Evolutionary conservation across 2,113 vertebrate genomes (phyloP).

Genomic region (Carassius carassius): DNA sequence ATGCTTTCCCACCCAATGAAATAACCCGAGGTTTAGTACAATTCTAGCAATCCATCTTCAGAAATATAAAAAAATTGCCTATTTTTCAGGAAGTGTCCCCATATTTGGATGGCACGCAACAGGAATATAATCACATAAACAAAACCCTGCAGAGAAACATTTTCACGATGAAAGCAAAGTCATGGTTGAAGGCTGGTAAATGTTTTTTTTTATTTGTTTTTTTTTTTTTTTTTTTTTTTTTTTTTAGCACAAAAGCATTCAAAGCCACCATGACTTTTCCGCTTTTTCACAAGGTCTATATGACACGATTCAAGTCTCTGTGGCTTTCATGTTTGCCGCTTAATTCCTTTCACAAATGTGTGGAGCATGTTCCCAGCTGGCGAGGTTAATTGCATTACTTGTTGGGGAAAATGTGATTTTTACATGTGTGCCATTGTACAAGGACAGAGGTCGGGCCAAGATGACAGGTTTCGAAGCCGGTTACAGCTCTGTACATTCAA

Average conservation of each 20-base stretch:
- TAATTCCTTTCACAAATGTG: slow-evolving; percentile 11
- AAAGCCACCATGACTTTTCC: slow-evolving; percentile 19
- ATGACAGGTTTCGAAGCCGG: background rate
- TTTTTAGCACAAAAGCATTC: slow-evolving; percentile 9
- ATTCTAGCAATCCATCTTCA: slow-evolving; percentile 64
- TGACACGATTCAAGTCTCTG: background rate
- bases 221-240: background rate
- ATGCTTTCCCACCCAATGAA: slow-evolving; percentile 47
- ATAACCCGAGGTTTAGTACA: slow-evolving; percentile 64
- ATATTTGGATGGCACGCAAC: background rate
- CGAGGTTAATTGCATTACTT: slow-evolving; percentile 29
- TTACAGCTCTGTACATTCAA: slow-evolving; percentile 13
- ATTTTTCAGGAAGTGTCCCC: slow-evolving; percentile 2
- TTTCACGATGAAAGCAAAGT: slow-evolving; percentile 28
- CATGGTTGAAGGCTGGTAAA: slow-evolving; percentile 30
- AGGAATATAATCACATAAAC: slow-evolving; percentile 4
- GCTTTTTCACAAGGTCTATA: slow-evolving; percentile 12
- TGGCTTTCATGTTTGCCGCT: background rate
- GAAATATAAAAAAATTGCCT: slow-evolving; percentile 33
- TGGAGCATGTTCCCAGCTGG: background rate
- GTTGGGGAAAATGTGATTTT: slow-evolving; percentile 25
- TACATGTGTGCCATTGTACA: background rate
- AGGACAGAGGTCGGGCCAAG: background rate
- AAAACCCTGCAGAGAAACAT: slow-evolving; percentile 13
- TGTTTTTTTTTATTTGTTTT: background rate